These are phyloP conservation scores for Colostygia pectinataria DNA, from an alignment of 2,888 invertebrate genomes.

Conservation along the genomic window DNA sequence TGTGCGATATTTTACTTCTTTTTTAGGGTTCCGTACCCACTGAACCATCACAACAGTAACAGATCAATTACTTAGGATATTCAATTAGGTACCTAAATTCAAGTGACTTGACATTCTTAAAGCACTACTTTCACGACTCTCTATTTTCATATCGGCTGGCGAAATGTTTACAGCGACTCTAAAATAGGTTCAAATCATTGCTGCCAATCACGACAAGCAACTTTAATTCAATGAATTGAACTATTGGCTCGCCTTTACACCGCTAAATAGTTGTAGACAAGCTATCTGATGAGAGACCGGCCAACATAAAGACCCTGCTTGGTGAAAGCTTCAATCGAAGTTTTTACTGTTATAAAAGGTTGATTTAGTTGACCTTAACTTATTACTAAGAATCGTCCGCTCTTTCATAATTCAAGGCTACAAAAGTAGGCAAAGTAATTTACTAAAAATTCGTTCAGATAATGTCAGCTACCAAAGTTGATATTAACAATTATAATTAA, in stretches of 20 bases:
- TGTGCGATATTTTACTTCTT: too few relatives aligned
- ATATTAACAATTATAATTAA: too few relatives aligned
- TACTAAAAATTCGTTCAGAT: too few relatives aligned
- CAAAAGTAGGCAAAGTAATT: too few relatives aligned
- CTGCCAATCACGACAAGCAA: constrained; percentile 12
- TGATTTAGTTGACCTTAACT: neutral
- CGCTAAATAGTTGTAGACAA: neutral
- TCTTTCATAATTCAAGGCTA: neutral
- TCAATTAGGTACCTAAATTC: constrained; percentile 7
- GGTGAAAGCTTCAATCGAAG: constrained; percentile 3
- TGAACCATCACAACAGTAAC: too few relatives aligned
- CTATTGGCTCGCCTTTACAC: constrained; percentile 4
- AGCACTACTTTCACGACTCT: constrained; percentile 27
- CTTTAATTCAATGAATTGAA: constrained; percentile 7
- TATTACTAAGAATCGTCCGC: neutral
- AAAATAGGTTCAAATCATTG: constrained; percentile 11
- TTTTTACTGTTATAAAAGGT: neutral
- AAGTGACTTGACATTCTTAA: constrained; percentile 12
- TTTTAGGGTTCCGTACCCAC: too few relatives aligned
- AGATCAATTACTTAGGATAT: neutral
- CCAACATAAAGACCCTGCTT: neutral
- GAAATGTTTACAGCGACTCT: constrained; percentile 15
- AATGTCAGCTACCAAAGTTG: too few relatives aligned
- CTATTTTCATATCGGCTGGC: constrained; percentile 18
- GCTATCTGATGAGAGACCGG: constrained; percentile 10